phyloP scores from a whole-genome alignment of 2,888 invertebrate species.

The Daptonema setosum region DNA sequence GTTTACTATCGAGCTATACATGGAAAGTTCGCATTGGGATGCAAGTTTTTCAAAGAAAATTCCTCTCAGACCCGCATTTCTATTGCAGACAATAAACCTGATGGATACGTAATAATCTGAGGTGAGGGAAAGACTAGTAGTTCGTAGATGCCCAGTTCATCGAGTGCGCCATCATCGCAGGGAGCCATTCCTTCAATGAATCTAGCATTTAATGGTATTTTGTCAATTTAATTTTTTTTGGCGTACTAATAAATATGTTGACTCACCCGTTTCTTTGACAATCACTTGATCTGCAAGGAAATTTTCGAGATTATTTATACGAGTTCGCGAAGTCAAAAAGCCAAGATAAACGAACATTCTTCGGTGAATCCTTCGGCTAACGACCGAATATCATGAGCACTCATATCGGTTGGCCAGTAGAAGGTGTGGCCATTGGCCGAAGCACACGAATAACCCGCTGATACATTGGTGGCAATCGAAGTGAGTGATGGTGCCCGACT shows the following conservation, averaged over 20 bases:
- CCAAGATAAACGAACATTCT: neutral
- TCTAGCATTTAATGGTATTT: neutral
- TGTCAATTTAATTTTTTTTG: neutral
- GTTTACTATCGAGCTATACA: too few species aligned
- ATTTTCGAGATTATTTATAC: too few species aligned
- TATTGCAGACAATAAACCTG: too few species aligned
- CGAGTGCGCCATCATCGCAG: neutral
- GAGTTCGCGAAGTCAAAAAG: slow-evolving; percentile 1
- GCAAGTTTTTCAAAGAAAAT: too few species aligned
- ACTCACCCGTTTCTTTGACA: too few species aligned
- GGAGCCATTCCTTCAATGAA: neutral
- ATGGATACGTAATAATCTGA: neutral
- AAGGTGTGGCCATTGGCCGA: neutral
- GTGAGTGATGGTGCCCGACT: neutral
- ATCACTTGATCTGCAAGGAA: too few species aligned
- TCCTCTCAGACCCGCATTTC: too few species aligned
- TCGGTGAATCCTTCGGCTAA: slow-evolving; percentile 4
- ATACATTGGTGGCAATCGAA: neutral
- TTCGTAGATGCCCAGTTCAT: neutral
- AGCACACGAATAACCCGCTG: neutral
- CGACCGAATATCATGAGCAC: slow-evolving; percentile 1
- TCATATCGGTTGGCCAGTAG: neutral
- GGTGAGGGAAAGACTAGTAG: neutral
- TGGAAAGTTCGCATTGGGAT: too few species aligned
- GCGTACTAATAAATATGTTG: too few species aligned